A percentile compares a stretch with the other conserved stretches of the same genome.
Conservation (phyloP, 2,113 vertebrate species). For the Sinocyclocheilus anophthalmus region DNA sequence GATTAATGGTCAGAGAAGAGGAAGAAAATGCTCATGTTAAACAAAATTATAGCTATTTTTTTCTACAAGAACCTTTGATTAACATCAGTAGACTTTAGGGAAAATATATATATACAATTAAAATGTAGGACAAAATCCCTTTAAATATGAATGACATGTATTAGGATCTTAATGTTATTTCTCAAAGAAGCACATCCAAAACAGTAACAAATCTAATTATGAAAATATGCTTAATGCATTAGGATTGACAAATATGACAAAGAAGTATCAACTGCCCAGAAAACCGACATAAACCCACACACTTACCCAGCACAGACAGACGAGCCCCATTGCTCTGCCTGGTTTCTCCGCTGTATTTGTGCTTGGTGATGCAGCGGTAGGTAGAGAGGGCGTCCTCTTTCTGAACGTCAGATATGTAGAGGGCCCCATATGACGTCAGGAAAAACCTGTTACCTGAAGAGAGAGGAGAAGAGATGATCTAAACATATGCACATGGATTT, state of each 20-base stretch:
- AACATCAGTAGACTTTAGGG: background rate
- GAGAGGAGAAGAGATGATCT: conserved; percentile 45
- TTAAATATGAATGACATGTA: background rate
- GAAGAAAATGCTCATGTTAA: background rate
- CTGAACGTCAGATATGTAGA: conserved; percentile 99
- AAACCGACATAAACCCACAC: background rate
- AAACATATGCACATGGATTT: background rate
- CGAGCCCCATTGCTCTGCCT: conserved; percentile 97
- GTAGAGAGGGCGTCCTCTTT: conserved; percentile 99
- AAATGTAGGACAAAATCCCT: background rate
- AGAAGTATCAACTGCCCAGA: background rate
- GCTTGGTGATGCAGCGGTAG: conserved; percentile 98
- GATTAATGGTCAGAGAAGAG: background rate
- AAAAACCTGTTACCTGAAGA: conserved; percentile 93
- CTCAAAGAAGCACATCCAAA: background rate
- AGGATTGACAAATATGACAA: background rate
- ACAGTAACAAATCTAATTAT: background rate
- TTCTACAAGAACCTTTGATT: background rate
- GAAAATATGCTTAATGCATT: background rate
- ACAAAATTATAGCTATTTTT: background rate
- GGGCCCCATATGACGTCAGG: conserved; percentile 92
- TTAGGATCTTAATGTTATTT: background rate
- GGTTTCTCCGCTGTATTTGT: conserved; percentile 98
- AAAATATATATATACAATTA: background rate
- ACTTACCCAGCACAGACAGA: conserved; percentile 94